Evolutionary conservation across 1,140 invertebrate species (phyloP).

Genomic region (Planococcus citri): DNA sequence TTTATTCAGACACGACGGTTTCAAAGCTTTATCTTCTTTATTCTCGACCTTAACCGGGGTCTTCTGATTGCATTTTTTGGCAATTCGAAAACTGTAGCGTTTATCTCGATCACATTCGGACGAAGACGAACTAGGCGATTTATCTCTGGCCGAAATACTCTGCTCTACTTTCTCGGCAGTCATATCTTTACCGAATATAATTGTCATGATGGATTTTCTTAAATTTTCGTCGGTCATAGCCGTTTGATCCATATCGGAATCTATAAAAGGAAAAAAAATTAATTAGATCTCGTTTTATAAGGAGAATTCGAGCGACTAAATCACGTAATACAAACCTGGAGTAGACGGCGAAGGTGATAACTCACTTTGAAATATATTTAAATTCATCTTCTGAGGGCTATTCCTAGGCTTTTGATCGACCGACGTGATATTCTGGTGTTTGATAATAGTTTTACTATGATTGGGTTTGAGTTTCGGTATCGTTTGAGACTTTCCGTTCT

Average conservation of each 20-base stretch:
- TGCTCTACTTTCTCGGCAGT: background rate
- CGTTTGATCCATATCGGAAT: background rate
- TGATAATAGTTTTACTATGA: background rate
- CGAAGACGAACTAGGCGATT: background rate
- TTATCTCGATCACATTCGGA: background rate
- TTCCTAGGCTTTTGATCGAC: background rate
- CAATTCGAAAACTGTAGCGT: background rate
- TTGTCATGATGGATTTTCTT: conserved; percentile 9
- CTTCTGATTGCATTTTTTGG: background rate
- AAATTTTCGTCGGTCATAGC: background rate
- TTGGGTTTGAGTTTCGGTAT: background rate
- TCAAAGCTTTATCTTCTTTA: background rate
- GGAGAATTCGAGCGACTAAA: background rate
- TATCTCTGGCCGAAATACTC: background rate
- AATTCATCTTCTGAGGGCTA: background rate
- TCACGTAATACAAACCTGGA: background rate
- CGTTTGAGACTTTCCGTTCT: background rate
- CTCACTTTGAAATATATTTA: background rate
- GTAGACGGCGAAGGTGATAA: background rate
- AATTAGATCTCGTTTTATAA: too few species aligned
- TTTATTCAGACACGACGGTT: background rate
- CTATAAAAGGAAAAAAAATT: background rate
- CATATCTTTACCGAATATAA: conserved; percentile 12
- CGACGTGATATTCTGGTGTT: background rate
- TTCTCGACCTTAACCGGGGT: background rate